These are phyloP conservation scores for Mesitornis unicolor DNA, from an alignment of 2,113 vertebrate genomes.

Conservation along the genomic window DNA sequence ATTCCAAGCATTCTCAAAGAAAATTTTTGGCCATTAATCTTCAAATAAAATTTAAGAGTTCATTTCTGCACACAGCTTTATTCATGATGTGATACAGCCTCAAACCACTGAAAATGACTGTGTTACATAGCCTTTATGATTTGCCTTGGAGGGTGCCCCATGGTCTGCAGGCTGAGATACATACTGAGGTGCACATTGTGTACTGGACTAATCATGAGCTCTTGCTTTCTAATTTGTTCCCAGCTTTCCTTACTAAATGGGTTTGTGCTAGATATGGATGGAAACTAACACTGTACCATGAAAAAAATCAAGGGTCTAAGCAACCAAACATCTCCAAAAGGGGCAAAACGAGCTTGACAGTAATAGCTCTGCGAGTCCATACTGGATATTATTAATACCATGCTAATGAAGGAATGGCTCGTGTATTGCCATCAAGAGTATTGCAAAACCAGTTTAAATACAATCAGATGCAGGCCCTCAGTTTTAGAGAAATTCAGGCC, in stretches of 20 bases:
- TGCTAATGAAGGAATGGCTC: not conserved
- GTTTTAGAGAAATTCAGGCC: not conserved
- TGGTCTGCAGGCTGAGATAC: not conserved
- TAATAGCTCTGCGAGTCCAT: not conserved
- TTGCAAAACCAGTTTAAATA: not conserved
- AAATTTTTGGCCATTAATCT: not conserved
- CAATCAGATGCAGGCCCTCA: not conserved
- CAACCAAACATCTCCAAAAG: not conserved
- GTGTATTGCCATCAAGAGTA: not conserved
- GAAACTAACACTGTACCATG: not conserved
- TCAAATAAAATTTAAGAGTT: not conserved
- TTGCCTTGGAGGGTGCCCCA: not conserved
- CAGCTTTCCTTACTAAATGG: not conserved
- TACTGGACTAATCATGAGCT: not conserved
- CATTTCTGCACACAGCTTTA: not conserved
- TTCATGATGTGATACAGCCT: not conserved
- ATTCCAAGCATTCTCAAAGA: not conserved
- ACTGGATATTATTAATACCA: not conserved
- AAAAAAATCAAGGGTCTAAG: not conserved
- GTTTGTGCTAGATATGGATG: not conserved
- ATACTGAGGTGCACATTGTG: fast-evolving
- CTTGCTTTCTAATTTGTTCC: not conserved
- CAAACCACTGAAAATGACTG: not conserved
- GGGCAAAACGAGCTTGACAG: not conserved
- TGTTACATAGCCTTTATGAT: not conserved